Percentiles rank a stretch among this genome's conserved stretches.
Conservation (phyloP, 2,797 vertebrate genomes). For the Scyliorhinus canicula region DNA sequence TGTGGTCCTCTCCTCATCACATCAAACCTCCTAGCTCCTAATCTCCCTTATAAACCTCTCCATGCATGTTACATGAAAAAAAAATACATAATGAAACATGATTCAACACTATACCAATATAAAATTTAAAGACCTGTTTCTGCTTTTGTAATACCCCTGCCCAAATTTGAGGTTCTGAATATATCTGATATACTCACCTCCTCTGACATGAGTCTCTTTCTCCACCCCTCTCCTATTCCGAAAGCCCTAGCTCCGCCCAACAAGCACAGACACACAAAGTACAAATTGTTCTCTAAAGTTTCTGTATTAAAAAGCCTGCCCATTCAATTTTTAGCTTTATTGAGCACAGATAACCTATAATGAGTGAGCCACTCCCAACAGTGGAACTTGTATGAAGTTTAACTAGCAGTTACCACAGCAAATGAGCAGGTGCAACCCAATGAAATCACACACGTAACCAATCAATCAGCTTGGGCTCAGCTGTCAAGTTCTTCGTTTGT, state of each 20-base stretch:
- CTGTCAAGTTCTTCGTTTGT: neutral
- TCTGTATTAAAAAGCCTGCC: neutral
- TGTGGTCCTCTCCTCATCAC: neutral
- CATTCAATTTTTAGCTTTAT: conserved; percentile 10
- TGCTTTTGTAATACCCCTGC: neutral
- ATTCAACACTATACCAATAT: neutral
- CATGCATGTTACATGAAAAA: neutral
- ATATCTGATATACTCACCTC: neutral
- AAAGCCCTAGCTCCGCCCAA: neutral
- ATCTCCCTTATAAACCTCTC: neutral
- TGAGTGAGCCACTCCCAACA: conserved; percentile 14
- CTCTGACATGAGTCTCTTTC: neutral
- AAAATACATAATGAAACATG: neutral
- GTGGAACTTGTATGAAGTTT: conserved; percentile 2
- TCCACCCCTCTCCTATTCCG: neutral
- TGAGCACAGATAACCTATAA: conserved; percentile 21
- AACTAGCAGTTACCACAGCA: neutral
- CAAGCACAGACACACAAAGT: neutral
- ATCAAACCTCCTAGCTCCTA: neutral
- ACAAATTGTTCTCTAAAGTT: conserved; percentile 26
- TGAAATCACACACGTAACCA: neutral
- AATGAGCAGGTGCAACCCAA: conserved; percentile 26
- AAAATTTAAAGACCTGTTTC: neutral
- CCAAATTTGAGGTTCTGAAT: neutral
- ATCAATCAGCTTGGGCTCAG: neutral